Conservation (phyloP, 2,888 invertebrate species). For the Chymomyza caudatula region DNA sequence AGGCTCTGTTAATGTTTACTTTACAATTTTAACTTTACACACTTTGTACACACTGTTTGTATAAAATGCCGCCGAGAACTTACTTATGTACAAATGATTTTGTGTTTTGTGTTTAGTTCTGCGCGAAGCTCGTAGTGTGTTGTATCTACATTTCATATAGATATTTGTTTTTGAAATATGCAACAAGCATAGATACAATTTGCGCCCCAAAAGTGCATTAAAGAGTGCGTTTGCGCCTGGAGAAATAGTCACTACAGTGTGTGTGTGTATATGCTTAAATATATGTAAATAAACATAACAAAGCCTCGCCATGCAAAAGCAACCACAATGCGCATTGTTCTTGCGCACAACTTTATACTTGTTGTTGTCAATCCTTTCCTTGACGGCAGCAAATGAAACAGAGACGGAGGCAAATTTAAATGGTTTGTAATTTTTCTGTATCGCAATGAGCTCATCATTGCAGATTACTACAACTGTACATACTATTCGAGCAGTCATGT, state of each 20-base stretch:
- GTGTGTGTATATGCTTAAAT: slow-evolving; percentile 5
- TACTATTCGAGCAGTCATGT: not conserved
- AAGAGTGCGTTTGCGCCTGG: slow-evolving; percentile 4
- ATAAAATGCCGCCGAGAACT: not conserved
- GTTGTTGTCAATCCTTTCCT: slow-evolving; percentile 33
- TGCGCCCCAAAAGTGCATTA: not conserved
- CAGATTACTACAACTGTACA: slow-evolving; percentile 49
- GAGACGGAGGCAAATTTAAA: slow-evolving; percentile 40
- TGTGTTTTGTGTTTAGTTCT: not conserved
- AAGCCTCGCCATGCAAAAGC: slow-evolving; percentile 28
- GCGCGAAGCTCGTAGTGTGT: not conserved
- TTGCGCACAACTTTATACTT: slow-evolving; percentile 23
- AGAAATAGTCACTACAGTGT: slow-evolving; percentile 12
- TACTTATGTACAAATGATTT: not conserved
- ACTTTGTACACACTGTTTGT: not conserved
- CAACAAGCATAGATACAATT: slow-evolving; percentile 34
- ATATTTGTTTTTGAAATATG: slow-evolving; percentile 18
- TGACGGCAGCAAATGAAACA: slow-evolving; percentile 29
- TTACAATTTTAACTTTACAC: no score
- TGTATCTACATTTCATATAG: not conserved
- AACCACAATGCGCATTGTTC: slow-evolving; percentile 37
- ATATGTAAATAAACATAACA: not conserved
- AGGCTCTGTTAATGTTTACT: not conserved
- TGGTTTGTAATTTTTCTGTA: slow-evolving; percentile 40
- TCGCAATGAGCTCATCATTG: slow-evolving; percentile 54